These are phyloP conservation scores for Labeo calbasu DNA, from an alignment of 2,797 vertebrate species.

Conservation along the genomic window DNA sequence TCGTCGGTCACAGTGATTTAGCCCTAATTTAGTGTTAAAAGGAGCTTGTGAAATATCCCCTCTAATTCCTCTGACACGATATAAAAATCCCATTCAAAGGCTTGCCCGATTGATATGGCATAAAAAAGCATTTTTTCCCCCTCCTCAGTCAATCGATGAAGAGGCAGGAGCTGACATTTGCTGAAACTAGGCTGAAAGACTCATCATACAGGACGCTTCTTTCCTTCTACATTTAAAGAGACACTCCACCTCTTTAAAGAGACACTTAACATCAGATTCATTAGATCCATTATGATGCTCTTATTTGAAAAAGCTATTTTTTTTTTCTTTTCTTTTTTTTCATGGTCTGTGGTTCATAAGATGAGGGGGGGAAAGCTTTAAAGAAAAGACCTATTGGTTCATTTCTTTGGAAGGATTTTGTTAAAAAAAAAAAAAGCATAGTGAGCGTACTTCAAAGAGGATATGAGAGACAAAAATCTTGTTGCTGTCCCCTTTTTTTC, in stretches of 20 bases:
- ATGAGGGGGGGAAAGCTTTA: background rate
- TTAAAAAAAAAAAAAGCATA: background rate
- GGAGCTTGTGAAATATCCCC: conserved; percentile 45
- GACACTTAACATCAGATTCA: conserved; percentile 35
- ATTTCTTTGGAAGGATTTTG: conserved; percentile 14
- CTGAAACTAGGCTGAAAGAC: conserved; percentile 30
- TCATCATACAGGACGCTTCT: background rate
- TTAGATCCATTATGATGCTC: conserved; percentile 30
- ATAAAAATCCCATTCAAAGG: conserved; percentile 44
- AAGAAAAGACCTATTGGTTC: background rate
- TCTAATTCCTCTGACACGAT: conserved; percentile 51
- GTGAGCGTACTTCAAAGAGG: conserved; percentile 7
- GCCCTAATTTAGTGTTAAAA: conserved; percentile 54
- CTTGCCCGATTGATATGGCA: conserved; percentile 37
- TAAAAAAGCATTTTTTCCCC: conserved; percentile 17
- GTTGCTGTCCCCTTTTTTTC: background rate
- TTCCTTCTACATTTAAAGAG: conserved; percentile 23
- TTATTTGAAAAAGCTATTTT: conserved; percentile 23
- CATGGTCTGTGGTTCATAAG: background rate
- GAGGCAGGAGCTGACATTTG: conserved; percentile 45
- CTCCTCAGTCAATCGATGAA: conserved; percentile 36
- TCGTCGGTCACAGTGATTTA: conserved; percentile 52
- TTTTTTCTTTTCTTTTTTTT: background rate
- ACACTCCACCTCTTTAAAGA: conserved; percentile 36
- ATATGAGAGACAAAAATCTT: conserved; percentile 1